phyloP scores from a whole-genome alignment of 2,888 invertebrate genomes.

The Rutpela maculata region DNA sequence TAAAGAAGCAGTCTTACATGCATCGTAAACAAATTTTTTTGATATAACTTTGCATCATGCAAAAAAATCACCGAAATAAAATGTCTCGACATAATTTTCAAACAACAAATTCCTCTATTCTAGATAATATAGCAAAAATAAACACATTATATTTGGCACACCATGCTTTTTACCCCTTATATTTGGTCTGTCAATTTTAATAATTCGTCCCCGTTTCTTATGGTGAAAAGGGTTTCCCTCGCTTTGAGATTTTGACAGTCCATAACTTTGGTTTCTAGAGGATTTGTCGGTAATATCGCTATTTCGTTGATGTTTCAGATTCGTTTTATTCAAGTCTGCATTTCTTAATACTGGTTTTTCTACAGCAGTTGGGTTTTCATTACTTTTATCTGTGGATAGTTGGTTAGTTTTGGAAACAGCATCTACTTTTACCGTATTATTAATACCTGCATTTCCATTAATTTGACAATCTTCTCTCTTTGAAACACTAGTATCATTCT shows the following conservation, averaged over 20 bases:
- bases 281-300: slow-evolving; percentile 45
- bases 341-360: slow-evolving; percentile 20
- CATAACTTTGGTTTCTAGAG: slow-evolving; percentile 57
- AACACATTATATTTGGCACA: slow-evolving; percentile 40
- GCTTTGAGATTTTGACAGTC: slow-evolving; percentile 71
- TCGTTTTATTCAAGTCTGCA: slow-evolving; percentile 11
- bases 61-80: neutral
- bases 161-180: slow-evolving; percentile 66
- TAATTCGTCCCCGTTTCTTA: slow-evolving; percentile 70
- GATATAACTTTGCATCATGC: neutral
- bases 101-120: neutral
- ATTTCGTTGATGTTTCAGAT: slow-evolving; percentile 37
- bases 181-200: slow-evolving; percentile 67
- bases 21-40: neutral
- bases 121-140: neutral
- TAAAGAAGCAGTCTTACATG: neutral
- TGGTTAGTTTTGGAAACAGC: slow-evolving; percentile 39
- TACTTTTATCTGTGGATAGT: slow-evolving; percentile 39
- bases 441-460: slow-evolving; percentile 11
- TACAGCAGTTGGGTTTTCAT: slow-evolving; percentile 25
- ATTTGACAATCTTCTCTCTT: slow-evolving; percentile 17
- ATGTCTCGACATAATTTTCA: neutral
- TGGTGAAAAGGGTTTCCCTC: slow-evolving; percentile 72
- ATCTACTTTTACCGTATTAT: slow-evolving; percentile 25
- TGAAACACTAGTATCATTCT: slow-evolving; percentile 4